phyloP scores from a whole-genome alignment of 2,113 vertebrate genomes.

The Colaptes auratus region DNA sequence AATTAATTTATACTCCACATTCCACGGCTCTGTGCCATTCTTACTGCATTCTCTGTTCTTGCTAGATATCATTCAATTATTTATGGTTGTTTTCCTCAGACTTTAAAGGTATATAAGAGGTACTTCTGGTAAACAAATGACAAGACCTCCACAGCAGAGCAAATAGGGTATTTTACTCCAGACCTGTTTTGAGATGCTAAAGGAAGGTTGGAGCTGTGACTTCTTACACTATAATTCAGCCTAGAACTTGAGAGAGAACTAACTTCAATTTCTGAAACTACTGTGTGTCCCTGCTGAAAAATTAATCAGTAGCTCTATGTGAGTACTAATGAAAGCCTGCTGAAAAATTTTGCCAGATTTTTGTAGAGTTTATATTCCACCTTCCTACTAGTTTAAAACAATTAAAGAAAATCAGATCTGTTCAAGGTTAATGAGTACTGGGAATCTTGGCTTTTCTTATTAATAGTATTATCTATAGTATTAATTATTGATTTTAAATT shows the following conservation, averaged over 20 bases:
- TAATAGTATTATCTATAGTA: not conserved
- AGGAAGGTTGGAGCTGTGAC: not conserved
- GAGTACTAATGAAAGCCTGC: not conserved
- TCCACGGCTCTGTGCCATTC: not conserved
- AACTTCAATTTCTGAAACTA: not conserved
- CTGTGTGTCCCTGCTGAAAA: not conserved
- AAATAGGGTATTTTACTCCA: not conserved
- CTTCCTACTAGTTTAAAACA: slow-evolving; percentile 22
- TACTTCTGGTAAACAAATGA: not conserved
- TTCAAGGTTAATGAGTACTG: slow-evolving; percentile 11
- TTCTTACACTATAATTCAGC: not conserved
- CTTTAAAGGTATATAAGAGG: not conserved
- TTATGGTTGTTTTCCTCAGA: not conserved
- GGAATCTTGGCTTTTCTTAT: not conserved
- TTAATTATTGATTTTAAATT: slow-evolving; percentile 24
- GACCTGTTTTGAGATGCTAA: not conserved
- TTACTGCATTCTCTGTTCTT: not conserved
- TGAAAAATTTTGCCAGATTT: slow-evolving; percentile 3
- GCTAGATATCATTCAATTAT: not conserved
- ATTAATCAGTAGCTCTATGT: not conserved
- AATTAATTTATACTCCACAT: not conserved
- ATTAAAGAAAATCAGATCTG: not conserved
- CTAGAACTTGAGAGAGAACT: not conserved
- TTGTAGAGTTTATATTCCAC: slow-evolving; percentile 3
- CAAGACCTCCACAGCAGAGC: not conserved